Base-by-base conservation (phyloP, 92 coral and sea anemone species). In the Parazoanthus atlanticus region DNA sequence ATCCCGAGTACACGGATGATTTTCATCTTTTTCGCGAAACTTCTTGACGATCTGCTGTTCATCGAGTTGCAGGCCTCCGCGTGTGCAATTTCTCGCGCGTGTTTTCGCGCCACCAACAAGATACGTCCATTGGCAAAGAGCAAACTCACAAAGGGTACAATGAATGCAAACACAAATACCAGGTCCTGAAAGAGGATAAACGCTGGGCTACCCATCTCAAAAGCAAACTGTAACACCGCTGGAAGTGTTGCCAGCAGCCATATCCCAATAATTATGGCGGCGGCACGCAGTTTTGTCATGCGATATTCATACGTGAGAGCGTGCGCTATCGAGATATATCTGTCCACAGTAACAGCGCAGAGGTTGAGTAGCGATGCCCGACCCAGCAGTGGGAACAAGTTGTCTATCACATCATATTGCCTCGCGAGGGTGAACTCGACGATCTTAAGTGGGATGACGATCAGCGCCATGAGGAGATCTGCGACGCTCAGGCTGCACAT, bases 331-430 rank as follows among this genome's bases (percentile, higher is more conserved):
- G 98, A 94, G 36, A 95, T 89, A 85, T 93, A 95, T 21, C 99
- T 95, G 58, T 97, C 99, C 54, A 97, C 78, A 3, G 99, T 97
- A 12, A 97, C 99, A 8, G 97, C 98, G 43, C 97, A 93, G 3
- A 97, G 91, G 88, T 93, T 97, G 17, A 97, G 90, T 30, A 97
- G 93, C 13, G 99, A 97, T 5, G 99, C 95, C 11, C 92, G 96
- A 8, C 99, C 99, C 17, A 97, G 91, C 0, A 94, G 87, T 0
- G 99, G 96, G 65, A 93, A 94, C 19, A 95, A 23, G 5, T 94
- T 86, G 67, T 96, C 97, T 4, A 94, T 85, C 8, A 88, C 71
- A n/a, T 82, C 84, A 13, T 33, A 79, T 52, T 85, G 67, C 30
- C 49, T 34, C 1, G 85, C 79, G 6, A 88, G 10, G 70, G 88